Conservation (phyloP, 2,888 invertebrate genomes). For the Apamea epomidion region DNA sequence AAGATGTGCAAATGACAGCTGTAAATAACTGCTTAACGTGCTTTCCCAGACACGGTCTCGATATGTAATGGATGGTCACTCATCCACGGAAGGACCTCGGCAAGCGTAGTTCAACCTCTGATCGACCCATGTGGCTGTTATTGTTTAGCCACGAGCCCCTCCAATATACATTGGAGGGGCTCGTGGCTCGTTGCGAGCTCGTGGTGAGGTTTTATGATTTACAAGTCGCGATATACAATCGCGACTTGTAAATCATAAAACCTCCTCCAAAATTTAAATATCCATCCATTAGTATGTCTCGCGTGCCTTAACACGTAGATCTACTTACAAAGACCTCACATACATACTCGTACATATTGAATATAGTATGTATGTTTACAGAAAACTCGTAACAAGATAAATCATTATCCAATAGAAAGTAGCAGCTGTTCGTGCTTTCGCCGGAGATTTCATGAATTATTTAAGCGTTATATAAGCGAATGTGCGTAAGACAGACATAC, state of each 20-base stretch:
- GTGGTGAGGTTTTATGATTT: too few relatives aligned
- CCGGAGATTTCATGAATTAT: slow-evolving; percentile 58
- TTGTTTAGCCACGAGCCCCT: not conserved
- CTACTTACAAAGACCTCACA: not conserved
- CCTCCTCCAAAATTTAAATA: not conserved
- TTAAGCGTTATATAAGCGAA: slow-evolving; percentile 30
- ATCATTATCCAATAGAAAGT: slow-evolving; percentile 50
- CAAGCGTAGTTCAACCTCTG: not conserved
- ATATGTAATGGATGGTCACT: not conserved
- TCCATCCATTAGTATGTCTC: not conserved
- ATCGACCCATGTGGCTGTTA: not conserved
- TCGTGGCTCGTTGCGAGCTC: too few relatives aligned
- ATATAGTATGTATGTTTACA: slow-evolving; percentile 23
- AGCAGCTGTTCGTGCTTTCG: slow-evolving; percentile 46
- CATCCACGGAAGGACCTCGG: not conserved
- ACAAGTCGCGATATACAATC: too few relatives aligned
- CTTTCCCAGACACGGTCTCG: not conserved
- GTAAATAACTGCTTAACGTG: not conserved
- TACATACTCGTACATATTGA: not conserved
- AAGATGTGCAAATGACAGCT: not conserved
- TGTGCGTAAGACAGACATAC: slow-evolving; percentile 32
- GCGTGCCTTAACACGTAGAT: slow-evolving; percentile 10
- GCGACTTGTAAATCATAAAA: not conserved
- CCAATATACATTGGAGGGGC: too few relatives aligned
- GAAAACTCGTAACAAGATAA: slow-evolving; percentile 40